Percentiles rank a stretch among this genome's conserved stretches.
Evolutionary conservation across 1,140 invertebrate genomes (phyloP).

Genomic region (Micrasema longulum): DNA sequence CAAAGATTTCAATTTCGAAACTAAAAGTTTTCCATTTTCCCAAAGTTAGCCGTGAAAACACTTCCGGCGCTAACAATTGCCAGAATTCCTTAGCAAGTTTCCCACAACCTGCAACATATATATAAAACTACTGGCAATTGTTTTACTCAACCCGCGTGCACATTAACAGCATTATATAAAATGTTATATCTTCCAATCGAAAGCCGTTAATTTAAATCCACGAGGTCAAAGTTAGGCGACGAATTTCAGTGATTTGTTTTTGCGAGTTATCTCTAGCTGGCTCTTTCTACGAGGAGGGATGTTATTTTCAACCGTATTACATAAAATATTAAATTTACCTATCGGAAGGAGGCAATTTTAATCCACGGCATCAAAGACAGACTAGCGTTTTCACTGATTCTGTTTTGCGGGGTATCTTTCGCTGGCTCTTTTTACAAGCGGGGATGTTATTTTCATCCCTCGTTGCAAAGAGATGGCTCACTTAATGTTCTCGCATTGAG

Average conservation of each 20-base stretch:
- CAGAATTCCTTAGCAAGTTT: background rate
- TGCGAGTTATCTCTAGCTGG: no score
- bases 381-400: background rate
- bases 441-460: background rate
- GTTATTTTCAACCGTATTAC: no score
- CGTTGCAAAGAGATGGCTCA: background rate
- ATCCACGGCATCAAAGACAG: background rate
- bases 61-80: background rate
- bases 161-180: no score
- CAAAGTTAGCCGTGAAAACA: background rate
- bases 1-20: background rate
- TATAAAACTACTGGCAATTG: constrained; percentile 20
- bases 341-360: background rate
- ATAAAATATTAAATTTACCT: constrained; percentile 10
- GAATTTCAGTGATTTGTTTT: no score
- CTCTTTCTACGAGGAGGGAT: no score
- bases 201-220: no score
- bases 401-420: no score
- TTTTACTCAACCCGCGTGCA: constrained; percentile 16
- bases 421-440: background rate
- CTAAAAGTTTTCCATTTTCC: constrained; percentile 13
- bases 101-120: constrained; percentile 7
- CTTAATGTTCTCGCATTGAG: constrained; percentile 30
- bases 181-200: no score
- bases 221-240: no score